Conservation (phyloP, 2,797 vertebrate species). For the Acropternis orthonyx region DNA sequence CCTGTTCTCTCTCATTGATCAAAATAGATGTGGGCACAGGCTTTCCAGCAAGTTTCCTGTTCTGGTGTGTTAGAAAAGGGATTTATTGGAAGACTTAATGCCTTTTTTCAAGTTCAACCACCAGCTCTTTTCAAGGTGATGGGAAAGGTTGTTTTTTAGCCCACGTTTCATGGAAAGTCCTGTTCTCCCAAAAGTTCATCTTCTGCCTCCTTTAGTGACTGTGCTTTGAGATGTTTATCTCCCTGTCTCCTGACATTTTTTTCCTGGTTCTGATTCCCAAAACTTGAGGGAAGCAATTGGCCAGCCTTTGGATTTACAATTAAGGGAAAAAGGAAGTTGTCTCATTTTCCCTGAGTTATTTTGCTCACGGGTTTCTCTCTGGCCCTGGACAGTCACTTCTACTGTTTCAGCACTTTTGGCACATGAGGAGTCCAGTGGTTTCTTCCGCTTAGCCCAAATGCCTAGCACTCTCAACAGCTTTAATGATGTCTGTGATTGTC, state of each 20-base stretch:
- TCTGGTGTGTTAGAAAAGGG: neutral
- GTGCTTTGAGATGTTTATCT: neutral
- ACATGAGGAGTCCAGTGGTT: neutral
- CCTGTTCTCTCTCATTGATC: neutral
- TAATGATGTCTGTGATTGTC: neutral
- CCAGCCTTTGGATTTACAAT: neutral
- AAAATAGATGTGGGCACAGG: neutral
- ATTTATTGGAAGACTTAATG: neutral
- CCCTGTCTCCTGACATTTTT: neutral
- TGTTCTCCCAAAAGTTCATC: neutral
- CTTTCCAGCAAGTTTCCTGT: neutral
- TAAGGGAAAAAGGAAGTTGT: neutral
- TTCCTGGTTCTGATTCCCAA: neutral
- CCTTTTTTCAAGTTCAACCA: neutral
- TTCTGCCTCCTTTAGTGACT: neutral
- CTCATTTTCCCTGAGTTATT: neutral
- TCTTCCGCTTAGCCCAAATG: slow-evolving; percentile 9
- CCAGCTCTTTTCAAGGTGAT: neutral
- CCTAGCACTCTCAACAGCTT: neutral
- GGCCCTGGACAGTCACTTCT: neutral
- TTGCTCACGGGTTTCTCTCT: neutral
- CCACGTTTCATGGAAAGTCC: neutral
- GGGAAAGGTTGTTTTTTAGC: fast-evolving
- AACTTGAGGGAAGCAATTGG: neutral
- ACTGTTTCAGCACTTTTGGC: neutral